These are phyloP conservation scores for Xerus rutilus DNA, from an alignment of 2,797 vertebrate genomes.

Conservation along the genomic window DNA sequence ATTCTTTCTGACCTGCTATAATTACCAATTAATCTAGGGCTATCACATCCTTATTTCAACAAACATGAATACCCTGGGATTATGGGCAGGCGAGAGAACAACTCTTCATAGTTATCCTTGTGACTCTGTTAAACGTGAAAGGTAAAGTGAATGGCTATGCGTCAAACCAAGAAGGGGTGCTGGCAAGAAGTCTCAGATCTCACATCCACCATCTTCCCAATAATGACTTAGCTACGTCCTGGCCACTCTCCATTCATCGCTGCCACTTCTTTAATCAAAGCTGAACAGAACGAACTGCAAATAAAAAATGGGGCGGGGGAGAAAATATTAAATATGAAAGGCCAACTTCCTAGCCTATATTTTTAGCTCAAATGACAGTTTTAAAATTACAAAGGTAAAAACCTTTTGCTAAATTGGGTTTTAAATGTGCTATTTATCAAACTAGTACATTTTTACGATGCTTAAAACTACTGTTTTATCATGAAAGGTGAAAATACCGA, in stretches of 20 bases:
- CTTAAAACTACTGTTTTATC: slow-evolving; percentile 88
- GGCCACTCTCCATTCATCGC: slow-evolving; percentile 83
- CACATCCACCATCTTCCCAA: slow-evolving; percentile 76
- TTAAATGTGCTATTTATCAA: slow-evolving; percentile 90
- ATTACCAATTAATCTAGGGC: background rate
- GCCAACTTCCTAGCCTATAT: slow-evolving; percentile 88
- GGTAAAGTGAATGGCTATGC: slow-evolving; percentile 70
- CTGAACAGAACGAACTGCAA: slow-evolving; percentile 88
- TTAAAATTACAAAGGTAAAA: slow-evolving; percentile 90
- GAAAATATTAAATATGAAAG: slow-evolving; percentile 90
- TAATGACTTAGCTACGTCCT: slow-evolving; percentile 84
- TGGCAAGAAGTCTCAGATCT: slow-evolving; percentile 81
- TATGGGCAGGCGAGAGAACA: slow-evolving; percentile 41
- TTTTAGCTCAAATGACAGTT: slow-evolving; percentile 91
- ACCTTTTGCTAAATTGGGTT: slow-evolving; percentile 88
- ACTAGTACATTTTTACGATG: slow-evolving; percentile 85
- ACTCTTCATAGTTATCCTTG: slow-evolving; percentile 53
- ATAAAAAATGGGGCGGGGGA: slow-evolving; percentile 70
- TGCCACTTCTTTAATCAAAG: slow-evolving; percentile 89
- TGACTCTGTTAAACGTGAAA: slow-evolving; percentile 72
- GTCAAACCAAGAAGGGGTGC: slow-evolving; percentile 72
- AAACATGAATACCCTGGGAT: slow-evolving; percentile 69
- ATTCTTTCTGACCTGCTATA: slow-evolving; percentile 75
- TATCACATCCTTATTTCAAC: slow-evolving; percentile 46
- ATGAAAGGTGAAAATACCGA: slow-evolving; percentile 84